Evolutionary conservation across 1,140 invertebrate species (phyloP).

Genomic region (Polyergus mexicanus): DNA sequence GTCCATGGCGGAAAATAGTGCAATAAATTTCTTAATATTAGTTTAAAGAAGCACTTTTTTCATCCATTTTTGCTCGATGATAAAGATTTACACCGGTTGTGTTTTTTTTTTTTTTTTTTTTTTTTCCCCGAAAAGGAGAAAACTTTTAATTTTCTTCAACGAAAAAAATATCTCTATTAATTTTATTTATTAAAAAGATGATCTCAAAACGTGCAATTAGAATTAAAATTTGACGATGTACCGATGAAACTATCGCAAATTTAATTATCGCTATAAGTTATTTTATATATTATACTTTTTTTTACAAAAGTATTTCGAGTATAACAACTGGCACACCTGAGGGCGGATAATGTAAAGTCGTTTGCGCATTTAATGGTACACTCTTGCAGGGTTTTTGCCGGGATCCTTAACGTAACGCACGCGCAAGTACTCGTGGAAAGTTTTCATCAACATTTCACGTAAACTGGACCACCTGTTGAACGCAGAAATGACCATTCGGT

Average conservation of each 20-base stretch:
- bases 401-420: slow-evolving; percentile 45
- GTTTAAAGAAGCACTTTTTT: slow-evolving; percentile 42
- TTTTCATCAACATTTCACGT: slow-evolving; percentile 77
- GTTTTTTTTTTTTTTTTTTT: too few species aligned
- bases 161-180: not conserved
- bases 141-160: not conserved
- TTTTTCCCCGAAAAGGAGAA: not conserved
- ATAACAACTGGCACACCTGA: not conserved
- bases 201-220: not conserved
- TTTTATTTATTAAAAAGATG: not conserved
- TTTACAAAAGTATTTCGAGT: not conserved
- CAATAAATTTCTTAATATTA: slow-evolving; percentile 35
- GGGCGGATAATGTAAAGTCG: not conserved
- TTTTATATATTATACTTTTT: not conserved
- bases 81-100: not conserved
- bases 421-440: slow-evolving; percentile 59
- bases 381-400: slow-evolving; percentile 22
- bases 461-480: slow-evolving; percentile 81
- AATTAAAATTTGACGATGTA: not conserved
- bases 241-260: not conserved
- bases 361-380: slow-evolving; percentile 10
- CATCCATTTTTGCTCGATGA: slow-evolving; percentile 21
- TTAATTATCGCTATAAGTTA: not conserved
- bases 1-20: slow-evolving; percentile 35
- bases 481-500: slow-evolving; percentile 77